phyloP scores from a whole-genome alignment of 2,888 invertebrate species.

The Pachymerium ferrugineum region DNA sequence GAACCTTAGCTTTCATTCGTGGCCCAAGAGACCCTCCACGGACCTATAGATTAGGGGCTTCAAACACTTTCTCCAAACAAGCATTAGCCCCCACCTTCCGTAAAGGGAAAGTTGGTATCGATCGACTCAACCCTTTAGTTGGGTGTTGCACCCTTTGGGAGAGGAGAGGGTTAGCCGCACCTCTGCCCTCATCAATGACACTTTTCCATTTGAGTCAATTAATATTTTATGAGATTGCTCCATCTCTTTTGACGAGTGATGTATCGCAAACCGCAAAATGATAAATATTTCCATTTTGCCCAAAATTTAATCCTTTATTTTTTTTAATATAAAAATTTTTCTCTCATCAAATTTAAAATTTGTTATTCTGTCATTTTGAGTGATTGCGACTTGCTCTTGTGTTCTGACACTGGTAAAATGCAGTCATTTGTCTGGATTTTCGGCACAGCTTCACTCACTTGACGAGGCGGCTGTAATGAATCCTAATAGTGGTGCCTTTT shows the following conservation, averaged over 20 bases:
- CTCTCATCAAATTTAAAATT: no score
- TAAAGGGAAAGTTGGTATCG: background rate
- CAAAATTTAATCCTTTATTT: no score
- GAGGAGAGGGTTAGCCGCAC: conserved; percentile 20
- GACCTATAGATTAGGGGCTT: conserved; percentile 27
- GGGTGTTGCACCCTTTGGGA: background rate
- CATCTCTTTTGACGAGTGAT: conserved; percentile 1
- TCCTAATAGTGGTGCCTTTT: conserved; percentile 28
- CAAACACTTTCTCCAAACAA: conserved; percentile 27
- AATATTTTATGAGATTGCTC: conserved; percentile 28
- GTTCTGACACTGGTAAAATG: conserved; percentile 29
- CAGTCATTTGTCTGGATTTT: conserved; percentile 33
- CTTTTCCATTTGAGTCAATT: conserved; percentile 30
- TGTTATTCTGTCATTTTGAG: conserved; percentile 29
- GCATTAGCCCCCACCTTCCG: conserved; percentile 17
- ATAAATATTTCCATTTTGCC: no score
- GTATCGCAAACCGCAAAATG: background rate
- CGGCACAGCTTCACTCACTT: conserved; percentile 26
- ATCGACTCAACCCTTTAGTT: conserved; percentile 4
- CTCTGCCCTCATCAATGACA: conserved; percentile 27
- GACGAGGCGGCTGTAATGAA: conserved; percentile 31
- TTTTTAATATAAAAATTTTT: no score
- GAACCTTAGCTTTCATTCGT: conserved; percentile 24
- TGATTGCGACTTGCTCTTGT: conserved; percentile 24
- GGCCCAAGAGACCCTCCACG: conserved; percentile 27